Base-by-base conservation (phyloP, 2,888 invertebrate genomes). In the Parasteatoda lunata region DNA sequence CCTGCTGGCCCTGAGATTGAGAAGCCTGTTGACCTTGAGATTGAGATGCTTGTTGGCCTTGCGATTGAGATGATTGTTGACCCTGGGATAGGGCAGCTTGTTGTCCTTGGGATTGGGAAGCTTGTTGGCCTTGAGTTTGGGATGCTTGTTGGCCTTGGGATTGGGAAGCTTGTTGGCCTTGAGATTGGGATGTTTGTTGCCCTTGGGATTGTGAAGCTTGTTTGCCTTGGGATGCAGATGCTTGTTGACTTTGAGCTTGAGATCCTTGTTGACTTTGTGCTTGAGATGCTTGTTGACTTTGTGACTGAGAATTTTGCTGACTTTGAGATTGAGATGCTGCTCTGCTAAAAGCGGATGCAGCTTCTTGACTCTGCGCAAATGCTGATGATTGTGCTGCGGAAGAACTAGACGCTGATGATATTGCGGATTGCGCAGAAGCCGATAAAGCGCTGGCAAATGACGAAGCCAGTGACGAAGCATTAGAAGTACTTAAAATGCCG, bases 391-490 rank as follows among this genome's bases (percentile, higher is more conserved):
- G n/a, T 8, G 80, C 80, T 5, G 80, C 13, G 4, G 59, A 3
- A 13, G 79, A 45, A 13, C 45, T 11, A 4, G 71, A 48, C 11
- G 72, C 9, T 6, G 15, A 0, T 47, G 72, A 48, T 6, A 7
- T 11, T 47, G 72, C 80, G 3, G 69, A 80, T 9, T 54, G 6
- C 5, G 73, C 73, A 6, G 73, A 13, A 4, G 72, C 4, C 3
- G 77, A 49, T 11, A 77, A 49, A n/a, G 66, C 77, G 15, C 45
- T 65, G 15, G 77, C n/a, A 64, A 77, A 65, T 5, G 77, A 47
- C 4, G 65, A 51, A 11, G 80, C 80, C 11, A 80, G 49, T 13
- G 65, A 48, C 13, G 13, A 11, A 64, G 80, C 80, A 59, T 80
- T 80, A 13, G 8, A 30, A 11, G 7, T 5, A 30, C 51, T 72